Conservation (phyloP, 2,113 vertebrate species). For the Dromiciops gliroides region DNA sequence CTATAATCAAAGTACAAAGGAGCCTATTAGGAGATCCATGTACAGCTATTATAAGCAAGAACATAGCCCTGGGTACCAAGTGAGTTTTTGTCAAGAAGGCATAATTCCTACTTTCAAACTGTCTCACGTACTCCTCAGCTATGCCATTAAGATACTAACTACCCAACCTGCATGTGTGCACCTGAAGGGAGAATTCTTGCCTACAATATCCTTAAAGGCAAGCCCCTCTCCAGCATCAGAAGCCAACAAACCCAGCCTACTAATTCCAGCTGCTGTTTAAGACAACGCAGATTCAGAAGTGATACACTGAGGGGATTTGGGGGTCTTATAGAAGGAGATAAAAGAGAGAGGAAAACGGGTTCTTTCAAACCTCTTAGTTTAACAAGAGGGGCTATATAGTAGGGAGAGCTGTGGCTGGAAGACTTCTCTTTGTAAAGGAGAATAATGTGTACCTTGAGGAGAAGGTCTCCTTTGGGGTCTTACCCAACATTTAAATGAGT, state of each 20-base stretch:
- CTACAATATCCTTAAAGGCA: neutral
- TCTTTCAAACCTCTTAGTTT: neutral
- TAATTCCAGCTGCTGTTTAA: slow-evolving; percentile 18
- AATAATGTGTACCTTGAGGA: neutral
- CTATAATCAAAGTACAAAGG: slow-evolving; percentile 35
- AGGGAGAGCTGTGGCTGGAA: neutral
- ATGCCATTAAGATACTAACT: slow-evolving; percentile 17
- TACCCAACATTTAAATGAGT: neutral
- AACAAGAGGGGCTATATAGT: neutral
- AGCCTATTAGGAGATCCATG: slow-evolving; percentile 20
- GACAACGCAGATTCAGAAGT: neutral
- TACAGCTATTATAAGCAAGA: slow-evolving; percentile 49
- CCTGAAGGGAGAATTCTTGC: neutral
- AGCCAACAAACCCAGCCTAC: neutral
- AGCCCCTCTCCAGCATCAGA: neutral
- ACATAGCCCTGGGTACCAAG: slow-evolving; percentile 43
- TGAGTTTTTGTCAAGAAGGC: slow-evolving; percentile 35
- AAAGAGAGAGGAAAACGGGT: neutral
- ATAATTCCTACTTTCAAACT: slow-evolving; percentile 42
- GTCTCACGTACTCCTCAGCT: neutral
- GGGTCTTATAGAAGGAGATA: neutral
- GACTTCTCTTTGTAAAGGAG: neutral
- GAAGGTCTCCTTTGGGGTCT: neutral
- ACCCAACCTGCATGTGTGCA: slow-evolving; percentile 8
- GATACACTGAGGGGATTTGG: slow-evolving; percentile 1